phyloP scores from a whole-genome alignment of 2,797 vertebrate species.

The Labeo calbasu region DNA sequence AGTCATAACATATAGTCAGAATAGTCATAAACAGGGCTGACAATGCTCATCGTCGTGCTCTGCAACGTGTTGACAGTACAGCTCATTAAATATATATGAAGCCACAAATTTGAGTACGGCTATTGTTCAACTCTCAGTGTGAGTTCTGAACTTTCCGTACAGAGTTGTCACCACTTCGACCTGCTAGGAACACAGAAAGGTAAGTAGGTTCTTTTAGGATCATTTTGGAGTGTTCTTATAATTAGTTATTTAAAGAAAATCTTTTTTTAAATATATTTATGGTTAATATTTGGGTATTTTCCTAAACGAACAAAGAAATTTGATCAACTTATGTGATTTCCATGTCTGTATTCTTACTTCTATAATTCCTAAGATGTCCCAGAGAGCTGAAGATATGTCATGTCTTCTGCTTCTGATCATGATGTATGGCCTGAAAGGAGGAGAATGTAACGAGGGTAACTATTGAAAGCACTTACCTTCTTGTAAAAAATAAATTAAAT shows the following conservation, averaged over 20 bases:
- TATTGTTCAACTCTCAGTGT: neutral
- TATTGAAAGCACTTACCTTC: neutral
- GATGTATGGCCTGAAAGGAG: neutral
- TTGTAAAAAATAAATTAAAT: neutral
- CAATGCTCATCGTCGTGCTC: neutral
- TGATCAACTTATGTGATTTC: neutral
- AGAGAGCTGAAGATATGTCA: neutral
- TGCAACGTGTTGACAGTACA: neutral
- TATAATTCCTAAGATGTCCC: neutral
- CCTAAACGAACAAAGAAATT: neutral
- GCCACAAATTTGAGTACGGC: slow-evolving; percentile 14
- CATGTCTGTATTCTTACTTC: neutral
- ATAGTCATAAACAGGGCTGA: neutral
- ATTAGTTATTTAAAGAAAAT: neutral
- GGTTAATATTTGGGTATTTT: neutral
- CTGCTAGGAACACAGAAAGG: neutral
- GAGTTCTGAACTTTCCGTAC: neutral
- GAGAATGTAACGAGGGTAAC: rapidly evolving
- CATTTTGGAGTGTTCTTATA: neutral
- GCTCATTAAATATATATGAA: neutral
- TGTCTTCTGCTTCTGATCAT: slow-evolving; percentile 5
- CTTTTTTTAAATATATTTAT: neutral
- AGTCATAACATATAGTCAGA: neutral
- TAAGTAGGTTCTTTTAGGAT: slow-evolving; percentile 4
- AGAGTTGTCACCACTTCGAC: neutral